Base-by-base conservation (phyloP, 2,797 vertebrate genomes). In the Enteromius fasciolatus region DNA sequence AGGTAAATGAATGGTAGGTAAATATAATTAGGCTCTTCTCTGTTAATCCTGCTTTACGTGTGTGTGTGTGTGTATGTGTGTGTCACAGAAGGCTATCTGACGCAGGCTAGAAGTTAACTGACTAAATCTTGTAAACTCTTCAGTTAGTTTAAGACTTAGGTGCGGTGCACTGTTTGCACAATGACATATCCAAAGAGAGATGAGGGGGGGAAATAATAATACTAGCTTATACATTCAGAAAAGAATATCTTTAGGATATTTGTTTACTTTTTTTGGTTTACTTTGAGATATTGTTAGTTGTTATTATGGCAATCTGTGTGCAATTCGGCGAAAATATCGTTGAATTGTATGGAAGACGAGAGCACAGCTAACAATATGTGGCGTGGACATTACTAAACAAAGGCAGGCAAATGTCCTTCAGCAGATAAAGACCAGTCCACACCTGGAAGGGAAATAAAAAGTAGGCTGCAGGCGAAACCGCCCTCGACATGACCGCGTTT, bases 391-490 rank as follows among this genome's bases (percentile, higher is more conserved):
- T 28, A 28, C 23, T 59, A 75, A 73, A 69, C 76, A 83, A 84
- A 73, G 74, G 50, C 10, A 86, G 82, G 23, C 64, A 48, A 54
- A 86, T 78, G 76, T 84, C 41, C 46, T 61, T 87, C 44, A 50
- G 36, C 17, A 68, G 88, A 93, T 92, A 90, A 91, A 87, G 75
- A 33, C 66, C 78, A 59, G 46, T 78, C 89, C 90, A 93, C 93
- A 88, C 92, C 93, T 91, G 20, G 74, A 93, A 93, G 87, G 67
- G 72, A 94, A 94, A 94, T 68, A 88, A 67, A 88, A 67, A n/a
- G 92, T 6, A 87, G 3, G 10, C 41, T 44, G 10, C 31, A 46
- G 5, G 46, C 31, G 79, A 44, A 25, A 36, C 39, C 20, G 50
- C 15, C 4, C 54, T 50, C n/a, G n/a, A 36, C 18, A 2, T 20